phyloP scores from a whole-genome alignment of 2,113 vertebrate genomes.

The Hemibagrus wyckioides region DNA sequence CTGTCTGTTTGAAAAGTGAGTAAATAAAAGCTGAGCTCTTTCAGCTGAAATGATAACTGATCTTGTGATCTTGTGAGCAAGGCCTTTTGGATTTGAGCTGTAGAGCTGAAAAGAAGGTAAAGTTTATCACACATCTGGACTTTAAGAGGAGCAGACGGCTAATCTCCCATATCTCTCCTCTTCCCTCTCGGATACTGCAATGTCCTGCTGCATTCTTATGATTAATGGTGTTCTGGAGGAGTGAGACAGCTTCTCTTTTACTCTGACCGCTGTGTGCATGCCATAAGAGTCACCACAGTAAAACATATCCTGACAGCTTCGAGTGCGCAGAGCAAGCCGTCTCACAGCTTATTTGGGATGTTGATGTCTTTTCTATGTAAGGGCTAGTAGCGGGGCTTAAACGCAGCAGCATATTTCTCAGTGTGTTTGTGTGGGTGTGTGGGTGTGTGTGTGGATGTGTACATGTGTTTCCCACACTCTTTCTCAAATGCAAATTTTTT shows the following conservation, averaged over 20 bases:
- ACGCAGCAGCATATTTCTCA: not conserved
- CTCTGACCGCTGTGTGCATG: constrained; percentile 34
- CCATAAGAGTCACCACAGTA: constrained; percentile 34
- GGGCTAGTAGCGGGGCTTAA: constrained; percentile 20
- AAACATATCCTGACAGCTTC: constrained; percentile 42
- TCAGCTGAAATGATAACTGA: not conserved
- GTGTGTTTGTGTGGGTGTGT: constrained; percentile 11
- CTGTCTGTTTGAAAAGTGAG: not conserved
- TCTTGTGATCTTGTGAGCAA: not conserved
- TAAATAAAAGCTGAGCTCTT: not conserved
- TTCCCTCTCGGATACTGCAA: constrained; percentile 15
- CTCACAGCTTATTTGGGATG: constrained; percentile 28
- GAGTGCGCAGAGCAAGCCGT: constrained; percentile 34
- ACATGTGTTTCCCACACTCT: not conserved
- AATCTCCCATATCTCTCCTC: constrained; percentile 4
- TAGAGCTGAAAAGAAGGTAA: not conserved
- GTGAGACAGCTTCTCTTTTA: constrained; percentile 29
- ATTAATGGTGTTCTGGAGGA: constrained; percentile 39
- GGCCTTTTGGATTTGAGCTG: not conserved
- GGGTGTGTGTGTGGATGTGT: constrained; percentile 1
- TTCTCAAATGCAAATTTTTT: constrained; percentile 23
- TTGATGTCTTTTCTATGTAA: constrained; percentile 33
- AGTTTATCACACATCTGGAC: constrained; percentile 42
- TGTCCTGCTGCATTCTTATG: constrained; percentile 36
- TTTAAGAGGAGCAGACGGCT: constrained; percentile 23